Evolutionary conservation across 2,888 invertebrate genomes (phyloP), one percentile per base, ranked within the genome.

Genomic region (Lamproptera curius): DNA sequence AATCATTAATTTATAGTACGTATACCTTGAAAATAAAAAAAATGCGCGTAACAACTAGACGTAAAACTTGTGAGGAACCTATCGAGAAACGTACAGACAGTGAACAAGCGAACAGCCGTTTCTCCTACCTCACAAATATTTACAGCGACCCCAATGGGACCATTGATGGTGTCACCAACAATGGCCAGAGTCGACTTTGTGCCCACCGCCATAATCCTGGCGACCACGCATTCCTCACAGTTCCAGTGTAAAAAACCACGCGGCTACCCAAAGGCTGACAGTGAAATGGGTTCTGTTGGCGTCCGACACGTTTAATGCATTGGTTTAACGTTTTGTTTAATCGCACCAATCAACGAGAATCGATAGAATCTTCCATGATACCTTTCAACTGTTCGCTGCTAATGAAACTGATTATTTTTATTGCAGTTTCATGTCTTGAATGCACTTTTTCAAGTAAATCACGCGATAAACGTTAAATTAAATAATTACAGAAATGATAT

Each of bases 201-300:
- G 58, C 43, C 28, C 55, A 52, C 54, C 60, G 59, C 49, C 59
- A 60, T 84, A 84, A 85, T 84, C 84, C 78, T 73, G 68, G 42
- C 56, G 65, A 75, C 76, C 67, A 61, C 62, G 70, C 81, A 85
- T 85, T 84, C 84, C 84, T 84, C 84, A 85, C 84, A 83, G 56
- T 60, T 53, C 53, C 61, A 59, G 64, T 63, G 66, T 67, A 73
- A 76, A 76, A 74, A 44, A 46, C 54, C 26, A 1, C 9, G 3
- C 1, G 49, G 11, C 5, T 4, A 11, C 31, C 31, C 11, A 31
- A 31, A 31, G 2, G 2, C 2, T 2, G 11, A 11, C 11, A 1
- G 15, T 4, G 16, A 6, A 20, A 43, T 13, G 56, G 65, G 70
- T 71, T 71, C 72, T 50, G 67, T 62, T 46, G n/a, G 16, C 33